Conservation (phyloP, 2,113 vertebrate species). For the Eulacestoma nigropectus region DNA sequence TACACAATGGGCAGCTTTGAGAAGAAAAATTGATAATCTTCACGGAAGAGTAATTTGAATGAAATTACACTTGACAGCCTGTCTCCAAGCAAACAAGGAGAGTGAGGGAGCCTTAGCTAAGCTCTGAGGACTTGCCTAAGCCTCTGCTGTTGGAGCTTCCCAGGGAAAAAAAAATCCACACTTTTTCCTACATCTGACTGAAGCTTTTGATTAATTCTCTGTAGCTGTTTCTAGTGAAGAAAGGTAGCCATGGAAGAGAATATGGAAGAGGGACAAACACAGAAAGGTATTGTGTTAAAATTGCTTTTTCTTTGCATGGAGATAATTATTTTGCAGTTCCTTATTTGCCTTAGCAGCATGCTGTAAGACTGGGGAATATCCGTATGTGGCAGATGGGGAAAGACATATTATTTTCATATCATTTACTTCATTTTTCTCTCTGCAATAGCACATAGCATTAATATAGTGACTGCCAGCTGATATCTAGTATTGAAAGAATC, state of each 20-base stretch:
- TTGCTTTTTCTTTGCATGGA: slow-evolving; percentile 45
- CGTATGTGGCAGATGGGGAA: neutral
- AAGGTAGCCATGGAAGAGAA: slow-evolving; percentile 95
- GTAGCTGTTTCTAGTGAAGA: slow-evolving; percentile 70
- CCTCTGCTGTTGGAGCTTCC: slow-evolving; percentile 75
- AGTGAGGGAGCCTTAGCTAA: slow-evolving; percentile 72
- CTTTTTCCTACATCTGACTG: slow-evolving; percentile 70
- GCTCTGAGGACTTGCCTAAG: slow-evolving; percentile 76
- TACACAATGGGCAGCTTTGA: slow-evolving; percentile 85
- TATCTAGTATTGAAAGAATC: neutral
- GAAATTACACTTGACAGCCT: slow-evolving; percentile 91
- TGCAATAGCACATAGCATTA: neutral
- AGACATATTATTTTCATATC: neutral
- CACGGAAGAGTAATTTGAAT: slow-evolving; percentile 87
- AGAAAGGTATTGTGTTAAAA: slow-evolving; percentile 88
- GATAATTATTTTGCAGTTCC: slow-evolving; percentile 44
- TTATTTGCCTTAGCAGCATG: slow-evolving; percentile 58
- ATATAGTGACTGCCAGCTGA: neutral
- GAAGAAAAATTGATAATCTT: slow-evolving; percentile 88
- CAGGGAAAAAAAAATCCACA: slow-evolving; percentile 67
- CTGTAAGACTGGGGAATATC: slow-evolving; percentile 32
- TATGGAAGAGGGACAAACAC: slow-evolving; percentile 97
- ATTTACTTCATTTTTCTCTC: neutral
- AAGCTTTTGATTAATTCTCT: slow-evolving; percentile 77
- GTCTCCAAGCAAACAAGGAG: slow-evolving; percentile 80